These are phyloP conservation scores for Labroides dimidiatus DNA, from an alignment of 2,797 vertebrate genomes.

Conservation along the genomic window DNA sequence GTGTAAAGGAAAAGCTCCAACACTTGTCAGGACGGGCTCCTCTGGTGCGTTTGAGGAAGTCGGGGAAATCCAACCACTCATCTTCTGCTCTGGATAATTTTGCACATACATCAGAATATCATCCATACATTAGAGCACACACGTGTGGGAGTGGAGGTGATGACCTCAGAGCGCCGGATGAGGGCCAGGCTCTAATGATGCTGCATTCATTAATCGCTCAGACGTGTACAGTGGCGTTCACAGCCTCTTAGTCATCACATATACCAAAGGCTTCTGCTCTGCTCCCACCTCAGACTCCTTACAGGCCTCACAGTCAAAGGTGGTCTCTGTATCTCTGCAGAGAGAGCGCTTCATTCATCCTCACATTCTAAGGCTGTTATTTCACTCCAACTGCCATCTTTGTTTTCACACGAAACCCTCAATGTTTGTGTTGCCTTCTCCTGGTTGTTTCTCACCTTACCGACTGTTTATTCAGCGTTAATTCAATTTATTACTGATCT, in stretches of 20 bases:
- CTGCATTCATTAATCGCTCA: constrained; percentile 79
- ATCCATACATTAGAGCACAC: constrained; percentile 9
- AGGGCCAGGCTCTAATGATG: constrained; percentile 72
- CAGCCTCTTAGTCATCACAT: constrained; percentile 83
- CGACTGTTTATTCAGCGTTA: constrained; percentile 17
- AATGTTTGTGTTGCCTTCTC: constrained; percentile 43
- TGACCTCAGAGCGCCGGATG: constrained; percentile 58
- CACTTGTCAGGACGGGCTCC: too few species aligned
- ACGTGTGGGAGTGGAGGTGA: constrained; percentile 37
- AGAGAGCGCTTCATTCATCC: constrained; percentile 68
- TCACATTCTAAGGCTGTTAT: constrained; percentile 43
- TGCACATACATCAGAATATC: too few species aligned
- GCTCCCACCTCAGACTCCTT: constrained; percentile 59
- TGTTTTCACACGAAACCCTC: constrained; percentile 46
- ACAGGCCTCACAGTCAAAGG: constrained; percentile 73
- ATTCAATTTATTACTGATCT: constrained; percentile 18
- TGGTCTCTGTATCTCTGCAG: constrained; percentile 64
- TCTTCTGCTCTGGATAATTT: too few species aligned
- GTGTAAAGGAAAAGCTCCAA: too few species aligned
- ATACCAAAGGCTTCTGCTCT: constrained; percentile 68
- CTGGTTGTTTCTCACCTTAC: background rate
- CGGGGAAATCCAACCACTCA: too few species aligned
- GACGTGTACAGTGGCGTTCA: constrained; percentile 70
- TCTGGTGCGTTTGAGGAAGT: too few species aligned
- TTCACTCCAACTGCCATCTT: constrained; percentile 48